Percentiles rank a stretch among this genome's conserved stretches.
These are phyloP conservation scores for Fragum whitleyi DNA, from an alignment of 2,888 invertebrate species.

Conservation along the genomic window DNA sequence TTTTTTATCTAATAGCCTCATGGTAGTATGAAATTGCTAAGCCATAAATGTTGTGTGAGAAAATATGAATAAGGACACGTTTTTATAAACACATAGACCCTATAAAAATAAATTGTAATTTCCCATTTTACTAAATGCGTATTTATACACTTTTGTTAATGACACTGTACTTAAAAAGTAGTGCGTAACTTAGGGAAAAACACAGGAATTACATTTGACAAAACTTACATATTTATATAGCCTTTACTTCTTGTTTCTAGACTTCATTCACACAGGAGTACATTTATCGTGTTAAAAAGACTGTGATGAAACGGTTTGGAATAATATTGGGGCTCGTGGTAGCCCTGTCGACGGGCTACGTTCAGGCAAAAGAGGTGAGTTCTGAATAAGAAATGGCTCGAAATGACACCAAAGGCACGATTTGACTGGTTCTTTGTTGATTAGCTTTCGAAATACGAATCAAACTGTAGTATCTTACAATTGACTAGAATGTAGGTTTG, in stretches of 20 bases:
- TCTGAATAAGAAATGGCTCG: background rate
- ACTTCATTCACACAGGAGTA: background rate
- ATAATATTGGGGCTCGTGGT: background rate
- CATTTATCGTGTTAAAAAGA: background rate
- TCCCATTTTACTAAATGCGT: background rate
- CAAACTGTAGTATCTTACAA: too few species aligned
- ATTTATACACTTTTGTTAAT: background rate
- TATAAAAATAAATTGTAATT: too few species aligned
- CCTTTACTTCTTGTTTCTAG: background rate
- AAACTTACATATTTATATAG: background rate
- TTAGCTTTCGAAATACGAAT: too few species aligned
- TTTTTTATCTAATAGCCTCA: background rate
- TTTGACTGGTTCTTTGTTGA: too few species aligned
- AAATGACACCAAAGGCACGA: too few species aligned
- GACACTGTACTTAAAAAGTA: background rate
- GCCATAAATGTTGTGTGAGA: too few species aligned
- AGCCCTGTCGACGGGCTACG: background rate
- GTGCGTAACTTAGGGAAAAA: background rate
- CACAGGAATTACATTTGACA: background rate
- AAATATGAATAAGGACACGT: too few species aligned
- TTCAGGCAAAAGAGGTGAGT: background rate
- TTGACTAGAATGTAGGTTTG: too few species aligned
- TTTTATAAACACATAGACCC: too few species aligned
- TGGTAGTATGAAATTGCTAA: background rate
- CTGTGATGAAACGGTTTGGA: background rate